These are phyloP conservation scores for Cecropterus lyciades DNA, from an alignment of 1,140 invertebrate genomes.

Conservation along the genomic window DNA sequence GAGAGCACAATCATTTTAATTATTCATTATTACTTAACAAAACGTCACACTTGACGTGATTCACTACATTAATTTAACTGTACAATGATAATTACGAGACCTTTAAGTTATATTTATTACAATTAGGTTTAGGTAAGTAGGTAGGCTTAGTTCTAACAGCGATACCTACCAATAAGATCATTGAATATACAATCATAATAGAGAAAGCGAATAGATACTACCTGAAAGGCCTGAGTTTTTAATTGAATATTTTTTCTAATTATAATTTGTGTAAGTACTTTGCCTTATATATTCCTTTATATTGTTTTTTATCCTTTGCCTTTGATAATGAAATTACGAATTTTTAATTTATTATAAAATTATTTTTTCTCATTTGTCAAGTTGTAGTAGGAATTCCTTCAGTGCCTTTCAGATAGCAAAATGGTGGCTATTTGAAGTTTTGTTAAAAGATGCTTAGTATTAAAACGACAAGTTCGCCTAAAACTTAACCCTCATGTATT, in stretches of 20 bases:
- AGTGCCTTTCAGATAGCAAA: constrained; percentile 20
- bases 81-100: constrained; percentile 81
- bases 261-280: neutral
- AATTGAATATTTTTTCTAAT: neutral
- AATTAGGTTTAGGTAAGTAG: constrained; percentile 61
- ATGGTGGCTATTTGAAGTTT: constrained; percentile 10
- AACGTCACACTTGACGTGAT: constrained; percentile 74
- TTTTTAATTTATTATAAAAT: no score
- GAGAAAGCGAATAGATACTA: constrained; percentile 41
- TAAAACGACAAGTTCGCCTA: constrained; percentile 5
- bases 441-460: constrained; percentile 12
- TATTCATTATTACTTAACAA: constrained; percentile 81
- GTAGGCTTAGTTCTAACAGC: constrained; percentile 64
- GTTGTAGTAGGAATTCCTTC: no score
- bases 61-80: constrained; percentile 82
- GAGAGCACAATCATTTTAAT: constrained; percentile 82
- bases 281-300: no score
- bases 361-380: no score
- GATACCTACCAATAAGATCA: constrained; percentile 57
- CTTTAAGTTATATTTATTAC: constrained; percentile 67
- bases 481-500: constrained; percentile 18
- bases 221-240: constrained; percentile 41
- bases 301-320: no score
- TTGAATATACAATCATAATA: constrained; percentile 52
- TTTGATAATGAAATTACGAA: no score